These are phyloP conservation scores for Tetraodon nigroviridis DNA, from an alignment of 2,113 vertebrate species.

Conservation along the genomic window DNA sequence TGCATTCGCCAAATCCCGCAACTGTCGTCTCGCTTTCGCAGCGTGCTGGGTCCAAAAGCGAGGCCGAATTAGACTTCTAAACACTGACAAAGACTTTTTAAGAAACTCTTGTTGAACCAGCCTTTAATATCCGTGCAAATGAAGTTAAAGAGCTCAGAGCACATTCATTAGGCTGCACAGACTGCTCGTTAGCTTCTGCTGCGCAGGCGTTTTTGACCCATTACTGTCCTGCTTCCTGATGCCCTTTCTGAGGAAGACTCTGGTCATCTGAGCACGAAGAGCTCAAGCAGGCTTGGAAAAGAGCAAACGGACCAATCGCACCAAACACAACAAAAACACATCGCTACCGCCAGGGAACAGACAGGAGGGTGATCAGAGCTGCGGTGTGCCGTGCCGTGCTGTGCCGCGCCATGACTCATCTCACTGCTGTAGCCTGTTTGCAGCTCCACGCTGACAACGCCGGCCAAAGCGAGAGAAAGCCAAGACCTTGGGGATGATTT, in stretches of 20 bases:
- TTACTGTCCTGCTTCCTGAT: neutral
- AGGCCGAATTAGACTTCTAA: too few species aligned
- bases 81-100: too few species aligned
- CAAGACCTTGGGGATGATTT: slow-evolving; percentile 5
- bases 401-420: slow-evolving; percentile 34
- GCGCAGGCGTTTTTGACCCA: neutral
- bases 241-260: neutral
- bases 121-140: neutral
- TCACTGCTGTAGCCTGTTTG: slow-evolving; percentile 15
- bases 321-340: too few species aligned
- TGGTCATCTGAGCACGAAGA: too few species aligned
- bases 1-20: slow-evolving; percentile 32
- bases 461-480: slow-evolving; percentile 9
- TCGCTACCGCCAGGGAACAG: neutral
- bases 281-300: neutral
- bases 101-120: too few species aligned
- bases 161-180: slow-evolving; percentile 3
- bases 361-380: slow-evolving; percentile 13
- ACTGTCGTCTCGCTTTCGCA: slow-evolving; percentile 19
- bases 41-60: too few species aligned
- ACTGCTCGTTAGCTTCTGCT: neutral
- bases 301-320: too few species aligned
- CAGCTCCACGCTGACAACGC: slow-evolving; percentile 3
- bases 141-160: neutral
- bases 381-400: too few species aligned